phyloP scores from a whole-genome alignment of 1,140 invertebrate genomes.

The Drosophila kanapiae region DNA sequence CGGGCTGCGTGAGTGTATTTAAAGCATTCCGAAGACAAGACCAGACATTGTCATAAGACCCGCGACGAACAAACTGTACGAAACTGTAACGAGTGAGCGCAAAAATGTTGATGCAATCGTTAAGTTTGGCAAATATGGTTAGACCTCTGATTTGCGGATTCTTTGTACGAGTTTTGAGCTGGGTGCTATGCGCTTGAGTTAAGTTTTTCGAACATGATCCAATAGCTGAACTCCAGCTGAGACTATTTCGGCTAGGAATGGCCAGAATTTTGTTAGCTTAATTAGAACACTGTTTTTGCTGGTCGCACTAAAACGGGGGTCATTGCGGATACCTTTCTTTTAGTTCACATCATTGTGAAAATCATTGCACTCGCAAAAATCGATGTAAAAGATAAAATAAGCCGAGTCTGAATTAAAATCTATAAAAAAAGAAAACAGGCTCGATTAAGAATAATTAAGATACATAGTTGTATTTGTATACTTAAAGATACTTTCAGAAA shows the following conservation, averaged over 20 bases:
- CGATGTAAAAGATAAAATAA: too few relatives aligned
- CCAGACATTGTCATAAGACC: slow-evolving; percentile 67
- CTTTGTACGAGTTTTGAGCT: slow-evolving; percentile 34
- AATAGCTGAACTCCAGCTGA: slow-evolving; percentile 44
- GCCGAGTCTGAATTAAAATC: too few relatives aligned
- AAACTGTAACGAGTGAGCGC: slow-evolving; percentile 48
- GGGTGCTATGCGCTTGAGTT: slow-evolving; percentile 42
- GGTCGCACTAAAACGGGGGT: slow-evolving; percentile 15
- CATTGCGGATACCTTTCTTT: slow-evolving; percentile 9
- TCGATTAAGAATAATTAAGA: too few relatives aligned
- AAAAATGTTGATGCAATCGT: slow-evolving; percentile 77
- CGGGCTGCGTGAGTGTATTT: slow-evolving; percentile 70
- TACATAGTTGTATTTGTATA: too few relatives aligned
- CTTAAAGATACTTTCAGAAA: too few relatives aligned
- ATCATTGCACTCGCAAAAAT: neutral
- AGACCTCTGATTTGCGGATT: slow-evolving; percentile 62
- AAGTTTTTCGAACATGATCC: slow-evolving; percentile 34
- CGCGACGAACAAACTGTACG: slow-evolving; percentile 15
- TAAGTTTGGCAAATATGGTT: slow-evolving; percentile 82
- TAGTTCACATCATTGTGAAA: neutral
- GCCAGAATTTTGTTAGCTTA: slow-evolving; percentile 46
- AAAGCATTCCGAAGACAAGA: slow-evolving; percentile 50
- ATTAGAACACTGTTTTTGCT: slow-evolving; percentile 36
- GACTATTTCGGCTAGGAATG: slow-evolving; percentile 31
- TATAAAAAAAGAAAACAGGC: too few relatives aligned